Base-by-base conservation (phyloP, 2,888 invertebrate species). In the Chrysotoxum bicinctum region DNA sequence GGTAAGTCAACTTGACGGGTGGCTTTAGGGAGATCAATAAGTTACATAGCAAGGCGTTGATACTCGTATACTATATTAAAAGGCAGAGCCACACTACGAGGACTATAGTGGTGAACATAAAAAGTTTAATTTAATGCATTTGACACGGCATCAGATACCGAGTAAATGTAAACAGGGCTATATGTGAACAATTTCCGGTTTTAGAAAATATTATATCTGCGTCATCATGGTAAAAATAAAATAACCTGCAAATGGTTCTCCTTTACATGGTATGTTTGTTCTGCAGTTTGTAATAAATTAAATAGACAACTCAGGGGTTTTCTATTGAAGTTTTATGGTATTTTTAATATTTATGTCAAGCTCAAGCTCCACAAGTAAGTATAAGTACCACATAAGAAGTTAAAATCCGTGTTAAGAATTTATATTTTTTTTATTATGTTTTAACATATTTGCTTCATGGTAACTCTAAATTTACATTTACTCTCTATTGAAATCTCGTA, bases 161-260 rank as follows among this genome's bases (percentile, higher is more conserved):
- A n/a, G 52, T 30, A 52, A 52, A 52, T 26, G 52, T 52, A 52
- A 26, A 52, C 26, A 52, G 9, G 52, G 16, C 0, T 52, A 9
- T n/a, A 16, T 52, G n/a, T 52, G n/a, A 52, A 52, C 30, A 52
- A 52, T 52, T 52, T 52, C 52, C 52, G n/a, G 52, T 14, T 52
- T 52, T 30, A 9, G 3, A 26, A 52, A 26, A 52, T 4, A 50
- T 5, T 7, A 50, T 23, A 50, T 35, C 4, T 7, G 12, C 35
- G 4, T 35, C 7, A n/a, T n/a, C n/a, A n/a, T n/a, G n/a, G n/a
- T n/a, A n/a, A n/a, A n/a, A n/a, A n/a, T n/a, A n/a, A n/a, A n/a
- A n/a, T n/a, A n/a, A n/a, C n/a, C n/a, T n/a, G n/a, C n/a, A n/a
- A n/a, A n/a, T n/a, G n/a, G n/a, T n/a, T n/a, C n/a, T n/a, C n/a